Percentiles rank a stretch among this genome's conserved stretches.
Conservation (phyloP, 2,797 vertebrate genomes). For the Alosa sapidissima region DNA sequence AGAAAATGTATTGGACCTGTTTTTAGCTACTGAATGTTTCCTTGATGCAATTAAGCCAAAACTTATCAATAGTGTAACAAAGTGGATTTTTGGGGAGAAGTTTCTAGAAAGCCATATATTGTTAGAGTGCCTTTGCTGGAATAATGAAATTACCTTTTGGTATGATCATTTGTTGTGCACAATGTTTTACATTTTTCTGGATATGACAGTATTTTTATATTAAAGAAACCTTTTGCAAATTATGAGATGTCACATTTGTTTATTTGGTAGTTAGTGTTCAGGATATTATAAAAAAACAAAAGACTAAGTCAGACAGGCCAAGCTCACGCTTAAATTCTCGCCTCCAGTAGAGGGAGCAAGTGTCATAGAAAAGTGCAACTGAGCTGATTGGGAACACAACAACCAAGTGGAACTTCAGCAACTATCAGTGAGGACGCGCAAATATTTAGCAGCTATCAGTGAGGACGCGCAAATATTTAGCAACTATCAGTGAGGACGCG, state of each 20-base stretch:
- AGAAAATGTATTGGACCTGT: background rate
- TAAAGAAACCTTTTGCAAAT: background rate
- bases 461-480: too few species aligned
- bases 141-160: background rate
- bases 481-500: too few species aligned
- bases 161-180: conserved; percentile 17
- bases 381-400: background rate
- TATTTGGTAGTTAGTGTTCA: background rate
- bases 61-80: background rate
- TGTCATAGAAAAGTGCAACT: background rate
- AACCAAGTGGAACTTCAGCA: too few species aligned
- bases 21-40: background rate
- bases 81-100: background rate
- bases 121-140: background rate
- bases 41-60: conserved; percentile 14
- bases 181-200: background rate
- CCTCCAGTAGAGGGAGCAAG: background rate
- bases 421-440: too few species aligned
- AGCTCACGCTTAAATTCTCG: background rate
- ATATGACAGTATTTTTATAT: conserved; percentile 21
- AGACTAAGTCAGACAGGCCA: background rate
- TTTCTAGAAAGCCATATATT: conserved; percentile 7
- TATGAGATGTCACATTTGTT: background rate
- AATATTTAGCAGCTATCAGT: too few species aligned
- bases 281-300: background rate